Base-by-base conservation (phyloP, 2,113 vertebrate genomes). In the Psilopsiagon aymara region DNA sequence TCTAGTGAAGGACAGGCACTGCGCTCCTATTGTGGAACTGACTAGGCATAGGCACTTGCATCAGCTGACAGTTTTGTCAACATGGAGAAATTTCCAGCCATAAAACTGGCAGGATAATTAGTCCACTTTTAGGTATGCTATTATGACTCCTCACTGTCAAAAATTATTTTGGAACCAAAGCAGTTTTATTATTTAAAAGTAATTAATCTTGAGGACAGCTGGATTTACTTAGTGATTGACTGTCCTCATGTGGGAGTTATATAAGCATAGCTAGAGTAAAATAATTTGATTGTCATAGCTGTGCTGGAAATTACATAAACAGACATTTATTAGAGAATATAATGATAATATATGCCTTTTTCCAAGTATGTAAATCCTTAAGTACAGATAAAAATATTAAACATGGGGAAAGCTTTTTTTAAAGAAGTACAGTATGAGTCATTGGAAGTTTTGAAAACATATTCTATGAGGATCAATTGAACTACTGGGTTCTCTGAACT, bases 191-290 rank as follows among this genome's bases (percentile, higher is more conserved):
- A 47, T 87, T 71, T 68, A 82, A 46, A 85, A 88, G 17, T 69
- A 80, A 95, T 81, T 95, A 86, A 88, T 92, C 71, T 79, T 71
- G 66, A 79, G 69, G 67, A 57, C 86, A 95, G 47, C 21, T 95
- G 89, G 43, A 87, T 95, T 91, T 79, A 89, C 16, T 86, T 39
- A 62, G 17, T 88, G 35, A 76, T 46, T 90, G 60, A 81, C 60
- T 93, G 63, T 53, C 55, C 28, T 8, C 4, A 1, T 67, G 37
- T 14, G 24, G 44, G 49, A 86, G 60, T 92, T 91, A 64, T 23
- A 41, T 82, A 92, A 86, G 92, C 51, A 78, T 64, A 84, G 29
- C 24, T 64, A 43, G 27, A 64, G 19, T 59, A 64, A 70, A 94
- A 71, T 70, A 43, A 80, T 62, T 49, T 75, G n/a, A 81, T 86